Base-by-base conservation (phyloP, 64 coral and sea anemone species). In the Anthopleura sola region DNA sequence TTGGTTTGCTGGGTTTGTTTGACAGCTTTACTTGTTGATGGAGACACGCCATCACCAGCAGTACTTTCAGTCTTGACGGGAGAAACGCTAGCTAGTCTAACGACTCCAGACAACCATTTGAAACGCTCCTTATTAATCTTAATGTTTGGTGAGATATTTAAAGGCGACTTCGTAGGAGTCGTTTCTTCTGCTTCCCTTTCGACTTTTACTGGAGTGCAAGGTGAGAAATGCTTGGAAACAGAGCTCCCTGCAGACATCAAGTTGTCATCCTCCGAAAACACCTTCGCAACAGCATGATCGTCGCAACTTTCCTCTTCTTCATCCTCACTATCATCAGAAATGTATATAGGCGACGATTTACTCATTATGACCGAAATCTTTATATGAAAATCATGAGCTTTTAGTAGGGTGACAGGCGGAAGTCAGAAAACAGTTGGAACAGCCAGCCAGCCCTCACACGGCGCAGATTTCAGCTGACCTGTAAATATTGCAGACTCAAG, bases 281-380 rank as follows among this genome's bases (percentile, higher is more conserved):
- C 66, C 31, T 34, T 23, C 60, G 6, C n/a, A 66, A 66, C 1
- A 6, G 8, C 66, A 71, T 2, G 11, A 71, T 71, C 13, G 29
- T 11, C 34, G 10, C 7, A 34, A 14, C 3, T 34, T 71, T 71
- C 29, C 13, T 71, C 66, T 34, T 71, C 12, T 8, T 71, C 66
- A 34, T 71, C 66, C 11, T 71, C 66, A 11, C 66, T 71, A 32
- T 69, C 66, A 5, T 71, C 66, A 0, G 66, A 71, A 71, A 71
- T 71, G 66, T 71, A 71, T 32, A 71, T 71, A 15, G 66, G 66
- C 13, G 66, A 71, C 29, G 66, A 71, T 71, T 71, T 71, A 34
- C 66, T 71, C 66, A 71, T 71, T 1, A 36, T 34, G 34, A 1
- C 9, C 0, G 0, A 71, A 71, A 34, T 16, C 0, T 14, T 71